Evolutionary conservation across 2,113 vertebrate genomes (phyloP).

Genomic region (Holacanthus passer): DNA sequence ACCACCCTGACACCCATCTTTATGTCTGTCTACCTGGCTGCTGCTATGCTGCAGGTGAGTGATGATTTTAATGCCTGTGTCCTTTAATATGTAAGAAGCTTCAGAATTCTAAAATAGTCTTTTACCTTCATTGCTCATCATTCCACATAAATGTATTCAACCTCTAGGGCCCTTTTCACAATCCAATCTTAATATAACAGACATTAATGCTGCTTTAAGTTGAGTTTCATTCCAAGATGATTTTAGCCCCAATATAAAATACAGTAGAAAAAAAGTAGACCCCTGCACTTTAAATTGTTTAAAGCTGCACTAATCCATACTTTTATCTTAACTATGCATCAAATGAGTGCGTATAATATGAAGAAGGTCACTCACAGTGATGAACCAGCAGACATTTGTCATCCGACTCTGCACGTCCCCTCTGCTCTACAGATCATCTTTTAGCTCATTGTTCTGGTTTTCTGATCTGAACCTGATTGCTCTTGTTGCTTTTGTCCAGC

Average conservation of each 20-base stretch:
- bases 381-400: not conserved
- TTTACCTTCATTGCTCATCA: not conserved
- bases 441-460: too few relatives aligned
- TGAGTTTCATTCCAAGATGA: not conserved
- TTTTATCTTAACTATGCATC: not conserved
- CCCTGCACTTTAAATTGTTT: not conserved
- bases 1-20: slow-evolving; percentile 95
- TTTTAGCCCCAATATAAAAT: not conserved
- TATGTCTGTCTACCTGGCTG: slow-evolving; percentile 90
- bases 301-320: not conserved
- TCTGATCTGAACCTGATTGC: too few relatives aligned
- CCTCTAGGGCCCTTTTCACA: not conserved
- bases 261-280: not conserved
- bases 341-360: not conserved
- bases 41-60: slow-evolving; percentile 94
- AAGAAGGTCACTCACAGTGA: not conserved
- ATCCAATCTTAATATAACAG: not conserved
- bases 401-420: not conserved
- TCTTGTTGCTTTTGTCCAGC: too few relatives aligned
- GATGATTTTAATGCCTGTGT: not conserved
- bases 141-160: not conserved
- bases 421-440: not conserved
- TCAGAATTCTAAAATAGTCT: not conserved
- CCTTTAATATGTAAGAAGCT: not conserved
- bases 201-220: not conserved